These are phyloP conservation scores for Heliconius charithonia DNA, from an alignment of 2,888 invertebrate genomes.

Conservation along the genomic window DNA sequence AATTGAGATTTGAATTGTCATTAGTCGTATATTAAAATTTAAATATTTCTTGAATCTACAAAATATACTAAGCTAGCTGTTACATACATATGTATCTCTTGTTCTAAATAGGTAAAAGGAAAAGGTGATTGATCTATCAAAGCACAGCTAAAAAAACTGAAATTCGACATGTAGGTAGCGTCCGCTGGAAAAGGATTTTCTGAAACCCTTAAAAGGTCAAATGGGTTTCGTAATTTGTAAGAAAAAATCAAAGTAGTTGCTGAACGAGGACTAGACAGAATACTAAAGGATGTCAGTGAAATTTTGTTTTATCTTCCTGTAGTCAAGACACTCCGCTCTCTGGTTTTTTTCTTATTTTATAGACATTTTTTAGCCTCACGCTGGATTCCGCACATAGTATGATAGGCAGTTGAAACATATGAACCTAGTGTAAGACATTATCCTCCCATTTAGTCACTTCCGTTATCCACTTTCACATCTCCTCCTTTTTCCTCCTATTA, in stretches of 20 bases:
- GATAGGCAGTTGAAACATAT: too few relatives aligned
- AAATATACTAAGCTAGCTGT: not conserved
- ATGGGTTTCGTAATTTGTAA: constrained; percentile 17
- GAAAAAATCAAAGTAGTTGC: constrained; percentile 16
- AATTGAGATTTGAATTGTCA: too few relatives aligned
- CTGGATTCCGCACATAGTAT: too few relatives aligned
- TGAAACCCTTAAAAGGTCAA: constrained; percentile 19
- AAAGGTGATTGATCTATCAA: constrained; percentile 11
- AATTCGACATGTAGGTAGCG: constrained; percentile 16
- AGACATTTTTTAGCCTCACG: not conserved
- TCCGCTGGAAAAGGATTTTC: constrained; percentile 15
- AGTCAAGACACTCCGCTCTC: not conserved
- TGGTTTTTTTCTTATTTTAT: not conserved
- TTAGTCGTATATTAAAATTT: too few relatives aligned
- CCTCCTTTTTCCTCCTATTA: too few relatives aligned
- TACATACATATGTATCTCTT: not conserved
- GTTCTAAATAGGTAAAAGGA: not conserved
- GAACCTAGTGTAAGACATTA: too few relatives aligned
- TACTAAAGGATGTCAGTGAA: not conserved
- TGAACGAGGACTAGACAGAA: not conserved
- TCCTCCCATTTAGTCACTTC: too few relatives aligned
- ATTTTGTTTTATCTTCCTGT: not conserved
- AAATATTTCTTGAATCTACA: too few relatives aligned
- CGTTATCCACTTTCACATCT: too few relatives aligned
- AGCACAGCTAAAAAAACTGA: constrained; percentile 3